phyloP scores from a whole-genome alignment of 2,113 vertebrate species.

The Burhinus bistriatus region DNA sequence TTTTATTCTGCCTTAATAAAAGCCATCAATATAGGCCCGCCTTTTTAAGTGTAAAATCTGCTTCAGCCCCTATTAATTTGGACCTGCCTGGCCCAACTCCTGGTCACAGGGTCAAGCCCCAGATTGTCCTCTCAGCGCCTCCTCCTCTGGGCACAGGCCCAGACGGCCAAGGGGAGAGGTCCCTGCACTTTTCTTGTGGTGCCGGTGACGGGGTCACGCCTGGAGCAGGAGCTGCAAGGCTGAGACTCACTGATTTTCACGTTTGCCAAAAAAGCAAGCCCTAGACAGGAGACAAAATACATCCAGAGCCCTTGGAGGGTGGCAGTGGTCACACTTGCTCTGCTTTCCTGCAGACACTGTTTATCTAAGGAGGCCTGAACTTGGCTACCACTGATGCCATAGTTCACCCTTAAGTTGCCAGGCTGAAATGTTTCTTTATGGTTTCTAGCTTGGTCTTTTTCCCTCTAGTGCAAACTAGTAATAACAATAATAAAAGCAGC shows the following conservation, averaged over 20 bases:
- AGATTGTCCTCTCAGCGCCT: accelerated
- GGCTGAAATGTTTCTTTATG: not conserved
- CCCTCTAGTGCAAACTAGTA: not conserved
- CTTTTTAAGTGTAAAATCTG: not conserved
- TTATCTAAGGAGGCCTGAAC: not conserved
- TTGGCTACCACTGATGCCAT: not conserved
- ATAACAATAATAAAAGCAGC: not conserved
- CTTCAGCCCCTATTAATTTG: not conserved
- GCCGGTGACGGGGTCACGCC: not conserved
- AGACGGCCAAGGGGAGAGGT: accelerated
- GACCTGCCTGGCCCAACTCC: not conserved
- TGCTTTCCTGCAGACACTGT: not conserved
- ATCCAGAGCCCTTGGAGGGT: not conserved
- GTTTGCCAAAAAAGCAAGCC: not conserved
- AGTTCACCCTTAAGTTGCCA: not conserved
- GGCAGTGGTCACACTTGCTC: not conserved
- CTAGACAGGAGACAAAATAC: not conserved
- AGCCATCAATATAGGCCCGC: not conserved
- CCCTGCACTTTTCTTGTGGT: not conserved
- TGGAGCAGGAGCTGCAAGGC: not conserved
- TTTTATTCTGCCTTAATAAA: not conserved
- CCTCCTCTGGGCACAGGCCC: not conserved
- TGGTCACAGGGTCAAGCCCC: not conserved
- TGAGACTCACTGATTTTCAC: not conserved
- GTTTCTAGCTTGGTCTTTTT: not conserved